Conservation (phyloP, 2,113 vertebrate species). For the Crocuta crocuta region DNA sequence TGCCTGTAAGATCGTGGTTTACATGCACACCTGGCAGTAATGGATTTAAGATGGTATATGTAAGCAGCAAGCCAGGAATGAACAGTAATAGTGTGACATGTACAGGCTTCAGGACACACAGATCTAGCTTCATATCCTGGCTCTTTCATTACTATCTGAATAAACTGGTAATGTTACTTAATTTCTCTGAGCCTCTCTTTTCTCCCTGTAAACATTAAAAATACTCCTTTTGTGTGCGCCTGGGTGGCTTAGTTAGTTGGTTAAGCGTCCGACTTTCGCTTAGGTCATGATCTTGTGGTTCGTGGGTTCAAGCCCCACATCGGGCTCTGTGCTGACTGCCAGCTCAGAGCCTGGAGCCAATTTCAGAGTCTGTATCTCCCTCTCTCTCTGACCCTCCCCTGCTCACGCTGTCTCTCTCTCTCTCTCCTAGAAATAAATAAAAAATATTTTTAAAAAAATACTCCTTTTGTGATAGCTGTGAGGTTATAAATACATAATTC, state of each 20-base stretch:
- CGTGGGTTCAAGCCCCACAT: too few relatives aligned
- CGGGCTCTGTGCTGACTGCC: too few relatives aligned
- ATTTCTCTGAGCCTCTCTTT: not conserved
- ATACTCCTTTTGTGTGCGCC: not conserved
- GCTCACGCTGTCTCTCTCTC: too few relatives aligned
- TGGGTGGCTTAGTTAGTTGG: too few relatives aligned
- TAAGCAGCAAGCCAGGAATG: not conserved
- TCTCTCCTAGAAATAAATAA: too few relatives aligned
- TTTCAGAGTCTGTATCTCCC: too few relatives aligned
- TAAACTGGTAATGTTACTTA: not conserved
- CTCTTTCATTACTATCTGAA: not conserved
- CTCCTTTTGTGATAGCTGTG: not conserved
- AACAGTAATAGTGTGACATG: not conserved
- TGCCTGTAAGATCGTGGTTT: not conserved
- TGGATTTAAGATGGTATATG: not conserved
- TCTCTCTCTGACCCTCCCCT: too few relatives aligned
- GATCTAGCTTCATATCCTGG: not conserved
- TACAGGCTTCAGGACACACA: not conserved
- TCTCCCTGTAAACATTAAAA: not conserved
- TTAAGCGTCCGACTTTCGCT: too few relatives aligned
- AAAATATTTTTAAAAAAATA: not conserved
- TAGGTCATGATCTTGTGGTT: too few relatives aligned
- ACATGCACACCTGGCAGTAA: not conserved
- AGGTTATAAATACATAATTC: not conserved
- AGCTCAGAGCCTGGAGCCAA: too few relatives aligned